Conservation (phyloP, 2,113 vertebrate genomes). For the Gracilinanus agilis region DNA sequence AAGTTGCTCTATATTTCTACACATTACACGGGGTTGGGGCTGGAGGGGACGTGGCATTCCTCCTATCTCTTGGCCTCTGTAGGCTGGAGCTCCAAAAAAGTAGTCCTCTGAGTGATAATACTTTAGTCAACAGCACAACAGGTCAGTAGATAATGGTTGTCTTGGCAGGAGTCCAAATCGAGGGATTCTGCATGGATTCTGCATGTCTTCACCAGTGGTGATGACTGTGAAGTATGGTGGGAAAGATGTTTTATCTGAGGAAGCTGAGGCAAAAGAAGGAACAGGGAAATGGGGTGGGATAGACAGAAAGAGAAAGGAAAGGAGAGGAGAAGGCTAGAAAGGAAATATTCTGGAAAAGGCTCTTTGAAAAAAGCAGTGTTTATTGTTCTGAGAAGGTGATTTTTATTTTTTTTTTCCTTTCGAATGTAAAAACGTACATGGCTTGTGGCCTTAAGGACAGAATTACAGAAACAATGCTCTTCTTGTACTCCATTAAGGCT, state of each 20-base stretch:
- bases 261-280: slow-evolving; percentile 64
- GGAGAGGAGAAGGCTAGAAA: slow-evolving; percentile 48
- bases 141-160: slow-evolving; percentile 70
- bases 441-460: slow-evolving; percentile 87
- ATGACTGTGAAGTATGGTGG: slow-evolving; percentile 54
- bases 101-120: slow-evolving; percentile 65
- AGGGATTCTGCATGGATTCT: slow-evolving; percentile 65
- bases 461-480: slow-evolving; percentile 86
- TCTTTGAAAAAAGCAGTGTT: slow-evolving; percentile 76
- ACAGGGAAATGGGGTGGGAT: slow-evolving; percentile 59
- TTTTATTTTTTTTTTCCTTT: slow-evolving; percentile 82
- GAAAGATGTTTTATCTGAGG: slow-evolving; percentile 58
- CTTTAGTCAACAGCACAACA: slow-evolving; percentile 64
- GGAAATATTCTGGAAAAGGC: slow-evolving; percentile 46
- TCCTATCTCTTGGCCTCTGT: slow-evolving; percentile 51
- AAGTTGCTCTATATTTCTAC: slow-evolving; percentile 24
- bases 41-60: slow-evolving; percentile 7
- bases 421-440: slow-evolving; percentile 83
- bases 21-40: slow-evolving; percentile 34
- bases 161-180: slow-evolving; percentile 70
- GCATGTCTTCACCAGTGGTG: slow-evolving; percentile 61
- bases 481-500: slow-evolving; percentile 90
- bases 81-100: slow-evolving; percentile 58
- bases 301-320: slow-evolving; percentile 51
- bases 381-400: slow-evolving; percentile 83